Evolutionary conservation across 2,888 invertebrate genomes (phyloP).

Genomic region (Zygogramma bicolorata): DNA sequence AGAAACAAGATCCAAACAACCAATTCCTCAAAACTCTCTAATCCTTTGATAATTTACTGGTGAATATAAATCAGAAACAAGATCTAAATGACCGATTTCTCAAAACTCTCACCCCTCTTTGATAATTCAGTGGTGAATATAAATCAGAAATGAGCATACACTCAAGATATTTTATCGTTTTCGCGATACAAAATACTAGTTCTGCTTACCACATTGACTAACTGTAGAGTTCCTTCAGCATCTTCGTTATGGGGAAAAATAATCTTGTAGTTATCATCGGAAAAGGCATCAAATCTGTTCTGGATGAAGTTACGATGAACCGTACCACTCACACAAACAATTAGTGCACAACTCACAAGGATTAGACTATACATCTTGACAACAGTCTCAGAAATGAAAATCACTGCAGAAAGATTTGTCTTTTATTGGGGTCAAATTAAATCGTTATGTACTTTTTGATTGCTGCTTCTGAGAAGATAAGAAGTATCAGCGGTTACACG

Average conservation of each 20-base stretch:
- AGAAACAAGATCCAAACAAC: too few species aligned
- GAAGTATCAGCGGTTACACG: neutral
- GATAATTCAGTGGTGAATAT: too few species aligned
- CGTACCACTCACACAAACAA: slow-evolving; percentile 3
- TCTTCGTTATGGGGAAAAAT: slow-evolving; percentile 36
- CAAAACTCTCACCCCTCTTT: too few species aligned
- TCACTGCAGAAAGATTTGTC: neutral
- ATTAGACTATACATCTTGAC: neutral
- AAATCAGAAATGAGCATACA: too few species aligned
- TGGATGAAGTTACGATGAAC: slow-evolving; percentile 25
- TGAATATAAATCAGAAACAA: too few species aligned
- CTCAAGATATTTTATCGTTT: too few species aligned
- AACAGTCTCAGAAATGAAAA: neutral
- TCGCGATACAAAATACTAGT: too few species aligned
- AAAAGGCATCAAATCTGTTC: slow-evolving; percentile 24
- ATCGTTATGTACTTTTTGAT: neutral
- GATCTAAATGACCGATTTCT: too few species aligned
- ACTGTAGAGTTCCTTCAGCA: slow-evolving; percentile 24
- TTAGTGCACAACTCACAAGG: neutral
- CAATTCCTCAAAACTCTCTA: too few species aligned
- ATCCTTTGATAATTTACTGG: too few species aligned
- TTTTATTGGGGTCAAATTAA: neutral
- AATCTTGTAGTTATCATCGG: slow-evolving; percentile 32
- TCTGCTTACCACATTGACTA: slow-evolving; percentile 42
- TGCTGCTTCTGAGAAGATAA: neutral